Percentiles rank a stretch among this genome's conserved stretches.
These are phyloP conservation scores for Poeciliopsis paucimaculata DNA, from an alignment of 2,797 vertebrate species.

Conservation along the genomic window DNA sequence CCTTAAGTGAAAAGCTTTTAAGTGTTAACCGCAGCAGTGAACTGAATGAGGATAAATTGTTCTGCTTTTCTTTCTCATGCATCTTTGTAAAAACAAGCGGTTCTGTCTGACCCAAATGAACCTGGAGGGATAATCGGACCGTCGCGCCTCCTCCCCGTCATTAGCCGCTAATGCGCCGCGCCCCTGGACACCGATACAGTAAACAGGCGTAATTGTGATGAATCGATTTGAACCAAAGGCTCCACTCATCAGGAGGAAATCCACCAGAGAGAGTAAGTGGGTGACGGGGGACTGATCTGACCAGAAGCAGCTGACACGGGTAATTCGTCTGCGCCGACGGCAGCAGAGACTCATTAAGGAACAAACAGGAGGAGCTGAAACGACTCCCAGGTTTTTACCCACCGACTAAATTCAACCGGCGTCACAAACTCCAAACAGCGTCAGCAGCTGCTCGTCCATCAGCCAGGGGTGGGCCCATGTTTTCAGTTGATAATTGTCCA, in stretches of 20 bases:
- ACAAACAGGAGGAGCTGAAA: slow-evolving; percentile 36
- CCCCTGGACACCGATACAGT: slow-evolving; percentile 18
- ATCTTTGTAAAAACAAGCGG: slow-evolving; percentile 15
- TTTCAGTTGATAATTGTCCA: slow-evolving; percentile 29
- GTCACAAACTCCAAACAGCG: slow-evolving; percentile 15
- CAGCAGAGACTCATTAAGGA: slow-evolving; percentile 54
- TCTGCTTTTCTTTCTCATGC: neutral
- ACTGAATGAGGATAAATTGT: slow-evolving; percentile 19
- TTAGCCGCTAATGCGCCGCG: slow-evolving; percentile 38
- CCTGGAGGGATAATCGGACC: slow-evolving; percentile 42
- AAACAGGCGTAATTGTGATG: slow-evolving; percentile 67
- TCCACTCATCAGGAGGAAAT: slow-evolving; percentile 55
- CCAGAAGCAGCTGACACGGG: slow-evolving; percentile 42
- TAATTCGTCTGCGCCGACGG: slow-evolving; percentile 59
- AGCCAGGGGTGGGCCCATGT: slow-evolving; percentile 47
- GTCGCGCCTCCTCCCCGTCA: slow-evolving; percentile 17
- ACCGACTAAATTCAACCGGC: slow-evolving; percentile 11
- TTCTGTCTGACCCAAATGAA: slow-evolving; percentile 27
- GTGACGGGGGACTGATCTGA: slow-evolving; percentile 48
- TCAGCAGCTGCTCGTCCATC: slow-evolving; percentile 39
- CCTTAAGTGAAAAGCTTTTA: neutral
- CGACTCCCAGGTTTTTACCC: slow-evolving; percentile 15
- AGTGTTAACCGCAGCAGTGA: neutral
- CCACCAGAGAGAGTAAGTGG: slow-evolving; percentile 59
- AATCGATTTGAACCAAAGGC: slow-evolving; percentile 53